These are phyloP conservation scores for Volucella bombylans DNA, from an alignment of 2,888 invertebrate genomes.

Conservation along the genomic window DNA sequence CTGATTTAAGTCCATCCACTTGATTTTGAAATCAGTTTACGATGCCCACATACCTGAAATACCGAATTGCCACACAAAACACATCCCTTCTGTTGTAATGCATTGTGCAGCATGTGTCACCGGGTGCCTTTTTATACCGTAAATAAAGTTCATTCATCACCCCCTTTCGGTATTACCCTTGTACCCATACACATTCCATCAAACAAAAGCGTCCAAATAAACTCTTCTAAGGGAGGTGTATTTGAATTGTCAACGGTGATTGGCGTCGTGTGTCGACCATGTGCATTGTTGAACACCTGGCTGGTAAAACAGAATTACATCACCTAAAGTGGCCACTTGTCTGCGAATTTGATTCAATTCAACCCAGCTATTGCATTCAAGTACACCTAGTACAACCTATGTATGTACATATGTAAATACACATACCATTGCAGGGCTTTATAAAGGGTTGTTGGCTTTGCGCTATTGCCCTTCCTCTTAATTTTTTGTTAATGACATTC, in stretches of 20 bases:
- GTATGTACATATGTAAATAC: neutral
- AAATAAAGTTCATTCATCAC: conserved; percentile 30
- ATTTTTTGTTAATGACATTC: conserved; percentile 8
- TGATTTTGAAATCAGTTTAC: conserved; percentile 70
- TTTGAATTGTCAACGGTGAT: conserved; percentile 63
- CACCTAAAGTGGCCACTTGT: conserved; percentile 72
- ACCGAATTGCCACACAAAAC: conserved; percentile 59
- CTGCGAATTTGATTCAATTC: conserved; percentile 68
- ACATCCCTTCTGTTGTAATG: conserved; percentile 59
- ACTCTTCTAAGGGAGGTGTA: conserved; percentile 34
- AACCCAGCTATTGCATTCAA: neutral
- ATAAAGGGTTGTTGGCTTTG: conserved; percentile 14
- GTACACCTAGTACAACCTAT: neutral
- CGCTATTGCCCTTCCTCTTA: conserved; percentile 13
- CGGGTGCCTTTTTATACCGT: conserved; percentile 38
- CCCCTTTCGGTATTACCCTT: neutral
- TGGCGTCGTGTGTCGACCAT: conserved; percentile 63
- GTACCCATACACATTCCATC: too few relatives aligned
- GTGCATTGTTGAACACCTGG: conserved; percentile 73
- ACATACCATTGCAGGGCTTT: conserved; percentile 1
- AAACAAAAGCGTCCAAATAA: neutral
- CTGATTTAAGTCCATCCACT: conserved; percentile 55
- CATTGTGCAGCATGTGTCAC: conserved; percentile 50
- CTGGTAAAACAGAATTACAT: conserved; percentile 68
- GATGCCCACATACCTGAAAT: conserved; percentile 59